Base-by-base conservation (phyloP, 2,113 vertebrate species). In the Anarhynchus alexandrinus region DNA sequence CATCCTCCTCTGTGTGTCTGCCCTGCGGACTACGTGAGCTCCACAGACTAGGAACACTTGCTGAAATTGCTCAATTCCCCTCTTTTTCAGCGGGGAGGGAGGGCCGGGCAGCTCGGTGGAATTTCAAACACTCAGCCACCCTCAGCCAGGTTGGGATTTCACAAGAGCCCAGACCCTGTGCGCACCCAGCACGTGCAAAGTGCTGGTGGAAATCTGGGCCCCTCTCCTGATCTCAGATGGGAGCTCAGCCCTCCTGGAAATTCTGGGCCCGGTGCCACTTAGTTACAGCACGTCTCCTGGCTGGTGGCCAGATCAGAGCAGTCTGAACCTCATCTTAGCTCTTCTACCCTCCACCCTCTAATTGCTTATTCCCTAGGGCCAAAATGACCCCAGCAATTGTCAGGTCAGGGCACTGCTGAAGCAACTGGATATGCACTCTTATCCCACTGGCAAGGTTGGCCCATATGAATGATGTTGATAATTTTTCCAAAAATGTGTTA, bases 241-340 rank as follows among this genome's bases (percentile, higher is more conserved):
- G 72, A 92, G 86, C 86, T 94, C 70, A 17, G n/a, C 81, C 89
- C 95, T 93, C 78, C 95, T 94, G 93, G 84, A 76, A 87, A 76
- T 29, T n/a, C 94, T 71, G 90, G 95, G 95, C 96, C 61, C 1
- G 1, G 19, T 95, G 96, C 95, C 96, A 85, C 92, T 9, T 5
- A 7, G 26, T 92, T 91, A 57, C 94, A 90, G 96, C 96, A 96
- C 57, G 82, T 94, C 93, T 94, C 62, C 90, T 94, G 96, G 95
- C 88, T 55, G 88, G 11, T 67, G 80, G 84, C 88, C 95, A 91
- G 49, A 21, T 36, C 80, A 22, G 45, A 47, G n/a, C 10, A 88
- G 87, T 7, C 87, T 49, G 62, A 91, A 38, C 88, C 88, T 89
- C 84, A 5, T 16, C 36, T 10, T 16, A 23, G 77, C 72, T 58